Base-by-base conservation (phyloP, 2,888 invertebrate genomes). In the Scaptomyza caliginosa region DNA sequence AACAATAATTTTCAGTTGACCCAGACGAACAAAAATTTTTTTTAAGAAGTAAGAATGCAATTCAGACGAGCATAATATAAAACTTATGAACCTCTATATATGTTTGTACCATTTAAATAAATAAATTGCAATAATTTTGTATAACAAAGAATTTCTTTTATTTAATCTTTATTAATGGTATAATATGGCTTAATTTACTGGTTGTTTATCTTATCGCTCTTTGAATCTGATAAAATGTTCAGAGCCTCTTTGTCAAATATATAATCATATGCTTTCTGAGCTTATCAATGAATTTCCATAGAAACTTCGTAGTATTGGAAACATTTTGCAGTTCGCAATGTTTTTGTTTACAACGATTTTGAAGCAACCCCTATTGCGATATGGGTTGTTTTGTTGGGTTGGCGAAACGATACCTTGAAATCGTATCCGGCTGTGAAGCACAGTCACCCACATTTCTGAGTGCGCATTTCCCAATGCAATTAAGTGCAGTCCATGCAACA, bases 371-470 rank as follows among this genome's bases (percentile, higher is more conserved):
- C 32, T 19, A 11, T 57, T 13, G 23, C 6, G 13, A 48, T 26
- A 30, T 21, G 30, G 10, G 19, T 32, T 40, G 8, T 32, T 6
- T 13, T 34, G 1, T 13, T 30, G 39, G 23, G 38, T 32, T 32
- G 23, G 13, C 28, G 10, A 43, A 28, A 17, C 24, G 40, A 17
- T 48, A 19, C 32, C 28, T 30, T 55, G 67, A 57, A 78, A 74
- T 60, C 30, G 48, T 34, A 74, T 30, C 19, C 39, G 40, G 30
- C 36, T 8, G 8, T 3, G 21, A 62, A 42, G 52, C 10, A 51
- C 64, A 62, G 34, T 78, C 83, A 74, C 83, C 84, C 86, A 76
- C 83, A 72, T 68, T 68, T 51, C 26, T 16, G 46, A 42, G 42
- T 50, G 38, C 34, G 30, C 50, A 52, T 67, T 72, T 38, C 38